Evolutionary conservation across 2,113 vertebrate genomes (phyloP).

Genomic region (Psettodes erumei): DNA sequence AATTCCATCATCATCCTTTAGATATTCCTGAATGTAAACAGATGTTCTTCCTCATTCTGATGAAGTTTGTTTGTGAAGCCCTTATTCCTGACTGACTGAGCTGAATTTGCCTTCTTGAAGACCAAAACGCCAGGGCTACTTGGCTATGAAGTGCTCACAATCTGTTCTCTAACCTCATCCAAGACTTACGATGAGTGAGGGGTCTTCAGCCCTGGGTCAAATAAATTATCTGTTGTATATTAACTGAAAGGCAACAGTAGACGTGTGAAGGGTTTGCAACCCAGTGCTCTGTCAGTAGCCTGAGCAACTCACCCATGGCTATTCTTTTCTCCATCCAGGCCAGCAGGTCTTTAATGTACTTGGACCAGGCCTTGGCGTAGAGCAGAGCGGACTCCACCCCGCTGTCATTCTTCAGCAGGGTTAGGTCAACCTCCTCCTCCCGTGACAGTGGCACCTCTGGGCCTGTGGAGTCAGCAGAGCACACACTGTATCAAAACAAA

Average conservation of each 20-base stretch:
- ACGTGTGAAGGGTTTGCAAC: too few species aligned
- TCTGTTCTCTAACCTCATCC: too few species aligned
- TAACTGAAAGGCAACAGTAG: background rate
- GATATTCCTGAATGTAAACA: background rate
- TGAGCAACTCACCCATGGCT: conserved; percentile 88
- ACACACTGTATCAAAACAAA: conserved; percentile 22
- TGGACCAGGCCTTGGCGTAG: conserved; percentile 97
- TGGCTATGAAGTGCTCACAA: too few species aligned
- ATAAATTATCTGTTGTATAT: background rate
- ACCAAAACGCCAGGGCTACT: too few species aligned
- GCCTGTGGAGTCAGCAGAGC: conserved; percentile 48
- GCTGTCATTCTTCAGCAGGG: conserved; percentile 89
- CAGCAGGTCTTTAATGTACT: conserved; percentile 95
- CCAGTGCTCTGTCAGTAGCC: background rate
- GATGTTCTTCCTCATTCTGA: background rate
- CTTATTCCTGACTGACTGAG: background rate
- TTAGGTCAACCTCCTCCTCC: conserved; percentile 89
- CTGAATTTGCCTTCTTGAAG: too few species aligned
- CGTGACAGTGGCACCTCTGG: conserved; percentile 80
- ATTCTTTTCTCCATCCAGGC: conserved; percentile 95
- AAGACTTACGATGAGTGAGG: background rate
- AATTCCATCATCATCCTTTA: background rate
- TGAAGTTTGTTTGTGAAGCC: background rate
- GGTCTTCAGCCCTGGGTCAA: background rate
- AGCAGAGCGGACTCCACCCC: conserved; percentile 94